Conservation (phyloP, 2,113 vertebrate species). For the Axis porcinus region DNA sequence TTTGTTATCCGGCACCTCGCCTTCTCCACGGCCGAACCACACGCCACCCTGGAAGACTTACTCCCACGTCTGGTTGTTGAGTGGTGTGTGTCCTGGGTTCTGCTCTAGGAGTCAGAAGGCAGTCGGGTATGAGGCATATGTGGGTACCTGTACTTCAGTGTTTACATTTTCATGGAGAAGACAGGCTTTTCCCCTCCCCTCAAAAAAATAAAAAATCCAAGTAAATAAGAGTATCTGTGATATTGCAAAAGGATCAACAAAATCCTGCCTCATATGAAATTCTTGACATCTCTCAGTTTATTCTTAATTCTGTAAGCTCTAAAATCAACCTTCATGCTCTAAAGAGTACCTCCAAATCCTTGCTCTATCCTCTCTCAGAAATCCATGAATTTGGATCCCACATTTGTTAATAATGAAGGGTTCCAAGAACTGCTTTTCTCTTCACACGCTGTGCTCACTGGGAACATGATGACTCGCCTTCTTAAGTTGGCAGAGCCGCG, state of each 20-base stretch:
- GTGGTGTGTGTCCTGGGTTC: too few species aligned
- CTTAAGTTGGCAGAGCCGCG: slow-evolving; percentile 36
- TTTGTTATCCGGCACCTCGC: neutral
- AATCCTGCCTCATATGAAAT: slow-evolving; percentile 28
- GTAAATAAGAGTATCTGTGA: neutral
- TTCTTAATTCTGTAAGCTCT: slow-evolving; percentile 61
- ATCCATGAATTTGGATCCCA: slow-evolving; percentile 45
- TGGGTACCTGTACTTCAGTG: neutral
- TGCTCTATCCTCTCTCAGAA: slow-evolving; percentile 36
- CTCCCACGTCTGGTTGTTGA: neutral
- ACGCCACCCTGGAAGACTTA: neutral
- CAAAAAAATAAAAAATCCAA: neutral
- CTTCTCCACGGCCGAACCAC: neutral
- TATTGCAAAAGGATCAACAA: neutral
- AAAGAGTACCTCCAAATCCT: slow-evolving; percentile 54
- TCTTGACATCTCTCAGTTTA: slow-evolving; percentile 23
- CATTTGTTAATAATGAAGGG: slow-evolving; percentile 18
- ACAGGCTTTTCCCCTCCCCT: neutral
- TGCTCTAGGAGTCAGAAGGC: neutral
- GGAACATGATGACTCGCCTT: slow-evolving; percentile 11
- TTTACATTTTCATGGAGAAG: neutral
- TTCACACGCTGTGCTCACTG: neutral
- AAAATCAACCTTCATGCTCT: slow-evolving; percentile 53
- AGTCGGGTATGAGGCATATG: neutral
- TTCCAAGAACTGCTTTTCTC: slow-evolving; percentile 50